These are phyloP conservation scores for Mya arenaria DNA, from an alignment of 1,140 invertebrate genomes.

Conservation along the genomic window DNA sequence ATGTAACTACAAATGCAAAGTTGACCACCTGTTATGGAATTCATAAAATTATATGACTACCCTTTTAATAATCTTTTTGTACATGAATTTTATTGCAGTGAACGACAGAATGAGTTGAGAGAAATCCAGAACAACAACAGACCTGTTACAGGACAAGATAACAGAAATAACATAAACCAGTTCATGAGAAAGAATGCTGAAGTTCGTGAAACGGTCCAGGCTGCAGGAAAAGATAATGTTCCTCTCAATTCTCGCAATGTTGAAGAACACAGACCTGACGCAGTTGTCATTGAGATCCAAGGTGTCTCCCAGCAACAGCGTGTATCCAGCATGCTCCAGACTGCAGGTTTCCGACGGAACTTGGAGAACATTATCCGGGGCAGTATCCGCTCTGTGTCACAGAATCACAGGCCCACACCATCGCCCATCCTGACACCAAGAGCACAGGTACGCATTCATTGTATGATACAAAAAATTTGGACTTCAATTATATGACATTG, in stretches of 20 bases:
- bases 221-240: slow-evolving; percentile 62
- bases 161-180: slow-evolving; percentile 65
- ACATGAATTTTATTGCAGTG: slow-evolving; percentile 59
- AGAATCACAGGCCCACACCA: slow-evolving; percentile 19
- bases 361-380: slow-evolving; percentile 72
- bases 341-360: slow-evolving; percentile 63
- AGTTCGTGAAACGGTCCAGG: slow-evolving; percentile 45
- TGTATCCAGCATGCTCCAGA: slow-evolving; percentile 71
- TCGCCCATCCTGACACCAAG: not conserved
- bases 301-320: slow-evolving; percentile 69
- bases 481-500: not conserved
- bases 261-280: slow-evolving; percentile 73
- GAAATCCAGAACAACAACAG: slow-evolving; percentile 66
- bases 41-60: not conserved
- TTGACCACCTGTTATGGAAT: not conserved
- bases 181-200: slow-evolving; percentile 68
- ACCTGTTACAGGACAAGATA: slow-evolving; percentile 73
- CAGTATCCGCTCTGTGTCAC: slow-evolving; percentile 58
- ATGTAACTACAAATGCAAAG: no score
- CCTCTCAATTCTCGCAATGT: slow-evolving; percentile 65
- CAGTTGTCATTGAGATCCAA: slow-evolving; percentile 74
- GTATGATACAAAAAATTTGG: not conserved
- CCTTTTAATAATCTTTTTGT: not conserved
- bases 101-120: slow-evolving; percentile 72
- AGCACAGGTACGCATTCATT: slow-evolving; percentile 4